Conservation (phyloP, 2,797 vertebrate species). For the Phyllotis vaccarum region DNA sequence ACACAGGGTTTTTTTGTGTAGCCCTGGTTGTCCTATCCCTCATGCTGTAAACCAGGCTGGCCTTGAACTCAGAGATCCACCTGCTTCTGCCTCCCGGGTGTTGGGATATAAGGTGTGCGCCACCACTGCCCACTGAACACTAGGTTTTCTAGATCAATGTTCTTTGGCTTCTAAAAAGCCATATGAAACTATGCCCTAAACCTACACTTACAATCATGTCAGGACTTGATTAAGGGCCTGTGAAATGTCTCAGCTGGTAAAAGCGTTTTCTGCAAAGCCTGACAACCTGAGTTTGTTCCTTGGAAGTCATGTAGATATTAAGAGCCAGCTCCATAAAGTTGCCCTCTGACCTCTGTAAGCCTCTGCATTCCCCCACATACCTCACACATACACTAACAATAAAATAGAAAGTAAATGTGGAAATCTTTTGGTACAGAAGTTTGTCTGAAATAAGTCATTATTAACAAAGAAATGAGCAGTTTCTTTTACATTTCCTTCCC, state of each 20-base stretch:
- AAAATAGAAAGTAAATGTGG: background rate
- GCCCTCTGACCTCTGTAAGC: background rate
- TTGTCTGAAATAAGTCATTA: slow-evolving; percentile 87
- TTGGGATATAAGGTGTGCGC: background rate
- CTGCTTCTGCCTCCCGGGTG: background rate
- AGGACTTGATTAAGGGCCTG: slow-evolving; percentile 85
- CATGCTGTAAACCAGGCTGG: background rate
- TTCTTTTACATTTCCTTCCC: slow-evolving; percentile 3
- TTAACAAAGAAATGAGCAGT: slow-evolving; percentile 88
- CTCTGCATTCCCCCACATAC: background rate
- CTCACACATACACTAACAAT: background rate
- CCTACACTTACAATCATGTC: slow-evolving; percentile 87
- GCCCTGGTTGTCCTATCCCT: background rate
- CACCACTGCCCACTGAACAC: background rate
- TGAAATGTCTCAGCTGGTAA: background rate
- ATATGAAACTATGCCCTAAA: slow-evolving; percentile 88
- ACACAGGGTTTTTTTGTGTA: background rate
- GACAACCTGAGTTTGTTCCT: background rate
- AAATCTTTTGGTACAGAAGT: slow-evolving; percentile 88
- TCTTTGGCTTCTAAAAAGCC: slow-evolving; percentile 88
- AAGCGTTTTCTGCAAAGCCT: background rate
- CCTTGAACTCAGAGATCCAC: background rate
- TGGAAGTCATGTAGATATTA: background rate
- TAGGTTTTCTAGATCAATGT: slow-evolving; percentile 89
- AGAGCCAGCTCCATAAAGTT: background rate